phyloP scores from a whole-genome alignment of 92 coral and sea anemone genomes.

The Heliopora coerulea region DNA sequence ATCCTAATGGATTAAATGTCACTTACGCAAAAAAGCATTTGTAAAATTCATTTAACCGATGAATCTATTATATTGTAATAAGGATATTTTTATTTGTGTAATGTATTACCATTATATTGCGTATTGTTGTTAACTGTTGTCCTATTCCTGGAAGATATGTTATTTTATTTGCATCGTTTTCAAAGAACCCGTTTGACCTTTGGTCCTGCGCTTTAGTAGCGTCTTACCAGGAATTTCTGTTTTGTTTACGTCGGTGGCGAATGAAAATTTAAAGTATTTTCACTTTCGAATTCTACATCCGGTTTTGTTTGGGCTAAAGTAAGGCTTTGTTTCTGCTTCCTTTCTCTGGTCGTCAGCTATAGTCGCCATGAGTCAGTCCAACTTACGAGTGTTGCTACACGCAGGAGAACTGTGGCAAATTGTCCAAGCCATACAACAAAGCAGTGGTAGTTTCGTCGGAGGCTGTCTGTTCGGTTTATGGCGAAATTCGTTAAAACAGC shows the following conservation, averaged over 20 bases:
- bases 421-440: background rate
- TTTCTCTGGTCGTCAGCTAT: background rate
- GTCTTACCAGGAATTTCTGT: too few species aligned
- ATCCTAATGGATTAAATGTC: too few species aligned
- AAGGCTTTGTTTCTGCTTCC: too few species aligned
- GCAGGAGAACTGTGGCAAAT: background rate
- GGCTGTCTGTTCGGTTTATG: constrained; percentile 40
- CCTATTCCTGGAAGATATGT: constrained; percentile 9
- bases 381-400: constrained; percentile 3
- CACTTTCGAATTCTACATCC: too few species aligned
- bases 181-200: background rate
- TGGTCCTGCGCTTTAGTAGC: constrained; percentile 2
- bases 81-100: too few species aligned
- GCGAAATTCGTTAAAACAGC: constrained; percentile 39
- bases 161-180: background rate
- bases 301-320: too few species aligned
- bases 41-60: too few species aligned
- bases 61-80: background rate
- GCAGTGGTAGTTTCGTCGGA: background rate
- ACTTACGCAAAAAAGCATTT: too few species aligned
- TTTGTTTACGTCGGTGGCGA: too few species aligned
- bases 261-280: too few species aligned
- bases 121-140: too few species aligned
- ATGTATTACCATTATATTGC: too few species aligned
- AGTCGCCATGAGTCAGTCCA: constrained; percentile 17